Evolutionary conservation across 2,113 vertebrate genomes (phyloP).

Genomic region (Psittacara wagleri): DNA sequence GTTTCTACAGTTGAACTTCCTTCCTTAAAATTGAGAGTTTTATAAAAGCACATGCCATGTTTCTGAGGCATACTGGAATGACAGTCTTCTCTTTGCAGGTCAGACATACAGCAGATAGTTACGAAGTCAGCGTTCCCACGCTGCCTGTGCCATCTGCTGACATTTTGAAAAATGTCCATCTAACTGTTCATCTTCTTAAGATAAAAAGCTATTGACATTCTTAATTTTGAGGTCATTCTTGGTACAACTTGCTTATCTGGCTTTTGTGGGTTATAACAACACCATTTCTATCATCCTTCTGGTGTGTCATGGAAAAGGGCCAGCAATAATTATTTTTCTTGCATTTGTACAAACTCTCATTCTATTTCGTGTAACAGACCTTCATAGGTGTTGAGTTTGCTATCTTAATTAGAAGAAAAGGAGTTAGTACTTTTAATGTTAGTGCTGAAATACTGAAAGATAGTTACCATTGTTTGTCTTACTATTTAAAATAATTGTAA

Average conservation of each 20-base stretch:
- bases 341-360: fast-evolving
- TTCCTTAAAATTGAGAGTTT: background rate
- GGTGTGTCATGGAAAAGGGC: background rate
- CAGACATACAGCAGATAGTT: background rate
- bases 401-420: background rate
- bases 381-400: background rate
- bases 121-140: background rate
- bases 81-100: background rate
- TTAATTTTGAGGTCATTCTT: background rate
- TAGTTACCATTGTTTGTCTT: background rate
- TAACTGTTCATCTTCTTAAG: background rate
- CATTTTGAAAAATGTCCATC: background rate
- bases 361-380: background rate
- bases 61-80: background rate
- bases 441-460: background rate
- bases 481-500: background rate
- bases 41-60: background rate
- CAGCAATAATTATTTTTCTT: background rate
- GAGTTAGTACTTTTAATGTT: background rate
- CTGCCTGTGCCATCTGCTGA: background rate
- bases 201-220: background rate
- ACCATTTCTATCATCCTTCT: background rate
- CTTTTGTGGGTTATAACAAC: background rate
- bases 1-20: background rate
- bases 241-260: background rate